Conservation (phyloP, 2,797 vertebrate genomes). For the Chaetophractus vellerosus region DNA sequence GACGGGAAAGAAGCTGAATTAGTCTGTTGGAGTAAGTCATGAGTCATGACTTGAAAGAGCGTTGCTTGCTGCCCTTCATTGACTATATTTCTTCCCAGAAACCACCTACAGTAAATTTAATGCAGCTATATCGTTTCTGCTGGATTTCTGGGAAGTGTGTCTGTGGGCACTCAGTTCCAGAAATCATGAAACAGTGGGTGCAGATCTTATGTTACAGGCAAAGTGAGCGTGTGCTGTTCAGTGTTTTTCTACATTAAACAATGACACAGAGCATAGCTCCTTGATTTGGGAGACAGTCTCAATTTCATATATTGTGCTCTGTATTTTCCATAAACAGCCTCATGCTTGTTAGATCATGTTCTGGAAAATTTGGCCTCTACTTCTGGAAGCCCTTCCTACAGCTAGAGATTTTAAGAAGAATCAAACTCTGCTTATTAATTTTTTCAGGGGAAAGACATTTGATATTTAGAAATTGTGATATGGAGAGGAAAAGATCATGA, state of each 20-base stretch:
- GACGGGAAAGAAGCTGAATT: neutral
- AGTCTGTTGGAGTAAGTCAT: neutral
- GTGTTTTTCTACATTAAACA: neutral
- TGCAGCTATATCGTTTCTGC: neutral
- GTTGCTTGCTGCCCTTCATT: neutral
- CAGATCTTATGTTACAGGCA: neutral
- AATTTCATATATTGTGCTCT: neutral
- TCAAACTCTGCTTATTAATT: constrained; percentile 52
- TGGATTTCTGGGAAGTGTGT: constrained; percentile 41
- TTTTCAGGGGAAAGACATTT: neutral
- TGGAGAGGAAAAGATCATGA: constrained; percentile 40
- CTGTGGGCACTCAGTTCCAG: constrained; percentile 8
- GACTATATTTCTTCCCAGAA: constrained; percentile 73
- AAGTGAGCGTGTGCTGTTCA: neutral
- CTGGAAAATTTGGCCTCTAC: constrained; percentile 19
- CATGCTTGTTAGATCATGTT: neutral
- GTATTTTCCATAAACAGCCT: neutral
- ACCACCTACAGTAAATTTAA: constrained; percentile 11
- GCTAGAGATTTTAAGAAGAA: constrained; percentile 5
- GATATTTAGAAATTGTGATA: constrained; percentile 72
- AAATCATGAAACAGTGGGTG: neutral
- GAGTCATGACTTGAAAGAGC: neutral
- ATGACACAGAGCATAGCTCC: neutral
- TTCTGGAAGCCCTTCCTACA: constrained; percentile 20
- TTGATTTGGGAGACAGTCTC: neutral